Evolutionary conservation across 2,113 vertebrate genomes (phyloP).

Genomic region (Hipposideros armiger): DNA sequence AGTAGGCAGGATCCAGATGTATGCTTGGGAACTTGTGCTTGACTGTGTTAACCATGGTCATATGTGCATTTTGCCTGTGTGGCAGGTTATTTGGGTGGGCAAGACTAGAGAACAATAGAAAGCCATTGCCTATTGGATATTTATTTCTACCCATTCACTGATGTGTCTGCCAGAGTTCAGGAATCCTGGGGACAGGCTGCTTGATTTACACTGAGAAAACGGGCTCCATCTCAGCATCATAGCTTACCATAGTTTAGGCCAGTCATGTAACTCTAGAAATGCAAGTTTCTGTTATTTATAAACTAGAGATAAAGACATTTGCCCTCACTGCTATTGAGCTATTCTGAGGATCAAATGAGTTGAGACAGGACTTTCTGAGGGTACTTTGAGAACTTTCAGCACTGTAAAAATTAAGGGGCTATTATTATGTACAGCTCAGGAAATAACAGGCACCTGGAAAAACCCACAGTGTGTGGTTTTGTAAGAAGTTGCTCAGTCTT

Average conservation of each 20-base stretch:
- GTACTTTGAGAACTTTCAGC: background rate
- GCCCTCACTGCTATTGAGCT: background rate
- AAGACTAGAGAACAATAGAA: background rate
- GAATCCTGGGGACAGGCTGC: background rate
- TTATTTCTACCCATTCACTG: background rate
- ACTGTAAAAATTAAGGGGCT: constrained; percentile 27
- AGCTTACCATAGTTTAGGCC: background rate
- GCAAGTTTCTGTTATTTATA: constrained; percentile 32
- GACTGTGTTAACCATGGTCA: background rate
- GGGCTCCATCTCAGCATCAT: background rate
- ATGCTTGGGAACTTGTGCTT: background rate
- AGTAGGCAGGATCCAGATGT: background rate
- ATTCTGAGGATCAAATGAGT: background rate
- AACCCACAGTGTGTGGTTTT: constrained; percentile 56
- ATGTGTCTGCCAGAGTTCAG: background rate
- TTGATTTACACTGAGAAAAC: background rate
- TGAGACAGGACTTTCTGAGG: background rate
- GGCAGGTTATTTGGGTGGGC: background rate
- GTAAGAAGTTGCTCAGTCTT: constrained; percentile 63
- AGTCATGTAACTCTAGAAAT: background rate
- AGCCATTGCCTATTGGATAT: background rate
- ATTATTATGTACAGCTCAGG: background rate
- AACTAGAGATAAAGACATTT: background rate
- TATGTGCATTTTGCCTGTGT: background rate
- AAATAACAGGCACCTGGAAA: constrained; percentile 73